Evolutionary conservation across 1,140 invertebrate genomes (phyloP), one percentile per base, ranked within the genome.

Genomic region (Spodoptera frugiperda): DNA sequence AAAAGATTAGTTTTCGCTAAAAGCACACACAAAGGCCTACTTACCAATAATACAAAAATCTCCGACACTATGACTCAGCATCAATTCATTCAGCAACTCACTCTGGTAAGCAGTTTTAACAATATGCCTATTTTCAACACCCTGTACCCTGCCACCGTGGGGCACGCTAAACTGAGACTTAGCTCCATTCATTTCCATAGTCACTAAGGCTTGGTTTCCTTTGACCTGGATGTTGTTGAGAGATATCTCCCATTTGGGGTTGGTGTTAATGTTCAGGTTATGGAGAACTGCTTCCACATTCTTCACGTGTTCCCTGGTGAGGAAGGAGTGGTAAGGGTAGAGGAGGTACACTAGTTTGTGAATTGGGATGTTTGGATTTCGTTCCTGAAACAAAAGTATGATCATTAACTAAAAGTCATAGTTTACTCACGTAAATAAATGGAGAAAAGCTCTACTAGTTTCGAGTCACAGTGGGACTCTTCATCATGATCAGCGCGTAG

Each of bases 11-110:
- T n/a, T n/a, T n/a, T n/a, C n/a, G n/a, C n/a, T n/a, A n/a, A n/a
- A 48, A 33, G 3, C 59, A 4, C 51, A 55, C n/a, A 3, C 6
- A 33, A 39, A 71, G 2, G 9, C 21, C 1, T 17, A 90, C 89
- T 89, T 88, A 94, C 94, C 94, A 83, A 99, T 95, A 8, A 99
- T 87, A 91, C 98, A 99, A 84, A 99, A 96, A 94, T 99, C 98
- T 2, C 95, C 95, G 8, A 96, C 95, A 75, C 95, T 93, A 90
- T 98, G 97, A 63, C 96, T 97, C 84, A 97, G 95, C 21, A 98
- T 83, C 86, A 99, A 95, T 74, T 97, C 95, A 48, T 96, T 94
- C 25, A 99, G 89, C n/a, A 99, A 88, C 39, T 95, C 93, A 80
- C 97, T 96, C 88, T 99, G 98, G 88, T 98, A 98, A 12, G 95